Evolutionary conservation across 2,797 vertebrate species (phyloP).

Genomic region (Leucoraja ocellata): DNA sequence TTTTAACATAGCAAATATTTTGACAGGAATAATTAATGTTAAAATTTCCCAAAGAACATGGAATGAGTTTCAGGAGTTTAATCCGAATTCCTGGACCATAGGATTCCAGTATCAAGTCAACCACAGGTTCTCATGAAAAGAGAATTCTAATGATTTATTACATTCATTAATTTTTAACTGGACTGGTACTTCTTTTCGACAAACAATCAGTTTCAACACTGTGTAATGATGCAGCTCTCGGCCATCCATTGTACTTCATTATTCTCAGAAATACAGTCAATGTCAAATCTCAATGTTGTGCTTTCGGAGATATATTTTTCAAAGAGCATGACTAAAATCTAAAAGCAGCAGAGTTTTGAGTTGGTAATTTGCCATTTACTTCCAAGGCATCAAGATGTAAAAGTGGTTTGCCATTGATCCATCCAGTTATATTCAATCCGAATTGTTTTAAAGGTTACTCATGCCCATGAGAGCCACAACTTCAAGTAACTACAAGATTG

Average conservation of each 20-base stretch:
- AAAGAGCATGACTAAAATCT: neutral
- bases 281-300: neutral
- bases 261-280: neutral
- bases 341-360: neutral
- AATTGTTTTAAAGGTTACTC: neutral
- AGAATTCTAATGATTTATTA: slow-evolving; percentile 7
- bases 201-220: neutral
- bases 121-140: neutral
- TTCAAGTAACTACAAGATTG: neutral
- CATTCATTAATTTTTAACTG: neutral
- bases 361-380: neutral
- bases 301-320: neutral
- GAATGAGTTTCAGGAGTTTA: neutral
- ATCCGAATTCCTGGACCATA: neutral
- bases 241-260: neutral
- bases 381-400: neutral
- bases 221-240: neutral
- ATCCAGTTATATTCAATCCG: neutral
- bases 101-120: neutral
- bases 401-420: neutral
- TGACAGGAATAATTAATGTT: neutral
- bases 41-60: neutral
- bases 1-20: neutral
- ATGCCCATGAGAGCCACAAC: neutral
- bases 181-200: neutral